phyloP scores from a whole-genome alignment of 2,888 invertebrate species.

The Drosophila picticornis region DNA sequence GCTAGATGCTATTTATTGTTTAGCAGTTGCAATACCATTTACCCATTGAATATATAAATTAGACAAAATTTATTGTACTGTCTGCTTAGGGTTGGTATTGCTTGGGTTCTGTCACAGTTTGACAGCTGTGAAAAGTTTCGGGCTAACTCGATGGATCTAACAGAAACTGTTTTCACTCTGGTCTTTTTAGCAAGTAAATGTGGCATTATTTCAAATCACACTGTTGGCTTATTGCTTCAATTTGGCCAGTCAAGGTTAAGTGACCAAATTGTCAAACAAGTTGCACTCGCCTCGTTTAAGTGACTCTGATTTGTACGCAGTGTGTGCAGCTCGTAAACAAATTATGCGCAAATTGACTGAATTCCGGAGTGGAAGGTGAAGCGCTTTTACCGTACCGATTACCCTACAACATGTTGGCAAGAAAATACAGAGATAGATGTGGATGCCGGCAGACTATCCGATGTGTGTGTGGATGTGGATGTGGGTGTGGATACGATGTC shows the following conservation, averaged over 20 bases:
- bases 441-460: slow-evolving; percentile 1
- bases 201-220: neutral
- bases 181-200: neutral
- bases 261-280: neutral
- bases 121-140: neutral
- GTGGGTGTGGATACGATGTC: slow-evolving; percentile 1
- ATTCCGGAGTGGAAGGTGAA: slow-evolving; percentile 44
- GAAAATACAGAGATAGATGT: neutral
- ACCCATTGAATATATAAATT: neutral
- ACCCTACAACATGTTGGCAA: slow-evolving; percentile 13
- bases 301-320: slow-evolving; percentile 22
- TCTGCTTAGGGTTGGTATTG: neutral
- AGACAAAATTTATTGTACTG: neutral
- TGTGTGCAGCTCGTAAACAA: slow-evolving; percentile 62
- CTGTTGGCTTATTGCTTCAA: neutral
- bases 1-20: neutral
- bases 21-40: neutral
- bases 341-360: slow-evolving; percentile 71
- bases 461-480: slow-evolving; percentile 17
- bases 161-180: neutral
- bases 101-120: neutral
- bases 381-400: slow-evolving; percentile 11
- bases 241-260: neutral
- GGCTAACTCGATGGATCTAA: too few species aligned
- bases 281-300: neutral